Evolutionary conservation across 2,888 invertebrate genomes (phyloP), one percentile per base, ranked within the genome.

Genomic region (Gasteruption jaculator): DNA sequence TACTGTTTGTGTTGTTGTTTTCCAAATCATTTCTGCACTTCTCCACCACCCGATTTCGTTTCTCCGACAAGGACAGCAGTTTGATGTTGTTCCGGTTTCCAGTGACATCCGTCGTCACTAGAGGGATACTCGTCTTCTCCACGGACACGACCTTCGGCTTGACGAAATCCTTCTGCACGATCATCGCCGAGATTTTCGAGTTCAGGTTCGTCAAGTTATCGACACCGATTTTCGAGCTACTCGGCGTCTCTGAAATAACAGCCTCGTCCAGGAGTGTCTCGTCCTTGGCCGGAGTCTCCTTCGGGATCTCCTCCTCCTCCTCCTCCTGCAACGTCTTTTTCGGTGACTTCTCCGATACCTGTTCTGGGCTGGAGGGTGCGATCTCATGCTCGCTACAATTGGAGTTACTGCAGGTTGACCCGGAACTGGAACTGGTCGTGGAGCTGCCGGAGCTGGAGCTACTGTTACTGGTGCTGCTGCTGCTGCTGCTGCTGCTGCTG

Each of bases 181-280:
- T 60, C 6, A 65, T 45, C 0, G 63, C 64, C 0, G 66, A 59
- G 22, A 68, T 63, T 38, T 68, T 70, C 0, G 61, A 58, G 2
- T 56, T 53, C 1, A 69, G 42, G 49, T 65, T 68, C 1, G 66
- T 63, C 3, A 59, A 8, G n/a, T 43, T 60, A 6, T 68, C 66
- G 3, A 63, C 41, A 4, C 63, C 66, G 1, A 43, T 19, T 44
- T 68, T 65, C 0, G 68, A 61, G 35, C 65, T 62, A 22, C 56
- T 64, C 0, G 70, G 70, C 2, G 69, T 70, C 30, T 68, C 69
- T 1, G 63, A 64, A 41, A 70, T 70, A 10, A 55, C 49, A 2
- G 57, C 60, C 34, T 70, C 68, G 2, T 54, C 32, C 2, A 62
- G 43, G 3, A 54, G 41, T 35, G 46, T 46, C 1, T 69, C 66